phyloP scores from a whole-genome alignment of 2,113 vertebrate species.

The Propithecus coquereli region DNA sequence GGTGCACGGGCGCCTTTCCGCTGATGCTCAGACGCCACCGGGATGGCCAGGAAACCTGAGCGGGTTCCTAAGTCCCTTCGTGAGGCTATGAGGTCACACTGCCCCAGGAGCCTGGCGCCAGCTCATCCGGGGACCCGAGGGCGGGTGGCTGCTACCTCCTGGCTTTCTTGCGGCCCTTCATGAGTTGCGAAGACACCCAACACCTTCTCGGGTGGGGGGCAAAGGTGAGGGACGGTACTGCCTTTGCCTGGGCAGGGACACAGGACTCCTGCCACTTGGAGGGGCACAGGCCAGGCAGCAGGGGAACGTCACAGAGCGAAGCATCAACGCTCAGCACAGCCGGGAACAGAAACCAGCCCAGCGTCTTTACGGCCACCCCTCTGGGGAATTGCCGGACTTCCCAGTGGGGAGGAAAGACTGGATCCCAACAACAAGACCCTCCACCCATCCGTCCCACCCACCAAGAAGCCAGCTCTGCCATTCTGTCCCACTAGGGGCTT shows the following conservation, averaged over 20 bases:
- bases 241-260: neutral
- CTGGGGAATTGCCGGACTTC: neutral
- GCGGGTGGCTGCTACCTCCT: neutral
- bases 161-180: rapidly evolving
- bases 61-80: neutral
- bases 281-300: too few relatives aligned
- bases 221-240: neutral
- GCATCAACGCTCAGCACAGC: too few relatives aligned
- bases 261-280: neutral
- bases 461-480: neutral
- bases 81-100: neutral
- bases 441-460: neutral
- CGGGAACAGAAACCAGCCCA: too few relatives aligned
- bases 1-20: neutral
- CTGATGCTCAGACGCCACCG: neutral
- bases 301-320: too few relatives aligned
- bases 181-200: neutral
- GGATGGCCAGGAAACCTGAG: neutral
- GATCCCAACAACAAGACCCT: neutral
- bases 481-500: neutral
- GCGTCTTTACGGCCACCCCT: neutral
- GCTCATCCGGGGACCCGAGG: neutral
- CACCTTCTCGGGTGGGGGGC: neutral
- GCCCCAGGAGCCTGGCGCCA: neutral
- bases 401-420: rapidly evolving